These are phyloP conservation scores for Harlomillsia oculata DNA, from an alignment of 1,140 invertebrate species.

Conservation along the genomic window DNA sequence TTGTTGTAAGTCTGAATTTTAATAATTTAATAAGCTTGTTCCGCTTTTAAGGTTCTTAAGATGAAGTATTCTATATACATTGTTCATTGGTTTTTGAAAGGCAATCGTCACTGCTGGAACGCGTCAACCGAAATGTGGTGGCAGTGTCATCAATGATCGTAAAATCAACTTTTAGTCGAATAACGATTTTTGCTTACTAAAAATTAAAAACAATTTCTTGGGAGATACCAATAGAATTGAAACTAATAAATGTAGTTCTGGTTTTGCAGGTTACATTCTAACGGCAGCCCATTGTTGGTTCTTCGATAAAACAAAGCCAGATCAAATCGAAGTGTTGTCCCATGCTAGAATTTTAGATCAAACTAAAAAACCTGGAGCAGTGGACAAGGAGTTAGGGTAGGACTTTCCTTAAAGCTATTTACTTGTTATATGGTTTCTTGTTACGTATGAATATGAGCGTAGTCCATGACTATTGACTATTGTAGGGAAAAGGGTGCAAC, in stretches of 20 bases:
- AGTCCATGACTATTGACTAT: not conserved
- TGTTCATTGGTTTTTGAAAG: not conserved
- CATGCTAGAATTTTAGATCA: constrained; percentile 3
- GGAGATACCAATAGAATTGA: too few species aligned
- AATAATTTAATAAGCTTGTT: not conserved
- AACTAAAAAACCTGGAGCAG: not conserved
- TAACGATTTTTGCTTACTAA: too few species aligned
- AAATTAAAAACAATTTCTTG: too few species aligned
- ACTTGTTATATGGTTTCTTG: not conserved
- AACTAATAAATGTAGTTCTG: too few species aligned
- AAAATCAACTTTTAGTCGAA: too few species aligned
- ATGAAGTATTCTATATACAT: too few species aligned
- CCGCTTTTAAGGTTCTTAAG: too few species aligned
- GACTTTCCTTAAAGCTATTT: not conserved
- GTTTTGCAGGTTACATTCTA: not conserved
- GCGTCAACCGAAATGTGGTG: not conserved
- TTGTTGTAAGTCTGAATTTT: not conserved
- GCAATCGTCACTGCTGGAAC: constrained; percentile 2
- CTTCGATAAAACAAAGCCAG: not conserved
- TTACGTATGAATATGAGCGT: not conserved
- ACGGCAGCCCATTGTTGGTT: constrained; percentile 4
- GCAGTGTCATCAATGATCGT: too few species aligned
- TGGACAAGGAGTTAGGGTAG: not conserved
- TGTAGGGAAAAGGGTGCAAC: constrained; percentile 4
- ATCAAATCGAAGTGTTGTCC: constrained; percentile 1